phyloP scores from a whole-genome alignment of 2,113 vertebrate species.

The Brachypodius melanocephalos region DNA sequence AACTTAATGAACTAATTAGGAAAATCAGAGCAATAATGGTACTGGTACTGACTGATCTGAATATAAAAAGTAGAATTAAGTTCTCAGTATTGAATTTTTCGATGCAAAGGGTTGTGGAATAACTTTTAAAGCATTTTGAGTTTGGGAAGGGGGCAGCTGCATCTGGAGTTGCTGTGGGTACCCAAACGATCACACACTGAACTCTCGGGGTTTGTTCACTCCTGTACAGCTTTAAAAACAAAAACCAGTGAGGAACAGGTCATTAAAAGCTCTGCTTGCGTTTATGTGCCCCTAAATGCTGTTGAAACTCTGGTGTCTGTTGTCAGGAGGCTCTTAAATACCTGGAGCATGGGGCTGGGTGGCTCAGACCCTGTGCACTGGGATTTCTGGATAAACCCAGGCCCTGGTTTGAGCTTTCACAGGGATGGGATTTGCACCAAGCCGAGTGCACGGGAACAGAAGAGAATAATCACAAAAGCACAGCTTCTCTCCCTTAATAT shows the following conservation, averaged over 20 bases:
- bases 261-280: neutral
- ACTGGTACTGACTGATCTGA: conserved; percentile 78
- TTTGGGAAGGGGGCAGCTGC: neutral
- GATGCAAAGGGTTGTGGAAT: conserved; percentile 30
- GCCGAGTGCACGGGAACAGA: neutral
- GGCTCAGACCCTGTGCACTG: neutral
- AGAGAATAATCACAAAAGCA: neutral
- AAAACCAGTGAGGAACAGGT: neutral
- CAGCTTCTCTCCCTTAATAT: neutral
- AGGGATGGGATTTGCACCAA: neutral
- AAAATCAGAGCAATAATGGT: conserved; percentile 80
- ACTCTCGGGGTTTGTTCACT: fast-evolving
- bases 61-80: conserved; percentile 82
- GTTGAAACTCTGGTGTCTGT: neutral
- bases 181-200: neutral
- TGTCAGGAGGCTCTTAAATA: neutral
- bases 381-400: neutral
- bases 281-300: neutral
- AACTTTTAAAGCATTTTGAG: conserved; percentile 30
- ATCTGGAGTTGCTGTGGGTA: neutral
- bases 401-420: neutral
- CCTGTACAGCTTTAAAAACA: neutral
- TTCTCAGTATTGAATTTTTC: conserved; percentile 66
- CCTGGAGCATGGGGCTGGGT: neutral
- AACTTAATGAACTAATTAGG: conserved; percentile 85